Percentiles rank a stretch among this genome's conserved stretches.
Evolutionary conservation across 64 coral and sea anemone genomes (phyloP).

Genomic region (Porites australiensis): DNA sequence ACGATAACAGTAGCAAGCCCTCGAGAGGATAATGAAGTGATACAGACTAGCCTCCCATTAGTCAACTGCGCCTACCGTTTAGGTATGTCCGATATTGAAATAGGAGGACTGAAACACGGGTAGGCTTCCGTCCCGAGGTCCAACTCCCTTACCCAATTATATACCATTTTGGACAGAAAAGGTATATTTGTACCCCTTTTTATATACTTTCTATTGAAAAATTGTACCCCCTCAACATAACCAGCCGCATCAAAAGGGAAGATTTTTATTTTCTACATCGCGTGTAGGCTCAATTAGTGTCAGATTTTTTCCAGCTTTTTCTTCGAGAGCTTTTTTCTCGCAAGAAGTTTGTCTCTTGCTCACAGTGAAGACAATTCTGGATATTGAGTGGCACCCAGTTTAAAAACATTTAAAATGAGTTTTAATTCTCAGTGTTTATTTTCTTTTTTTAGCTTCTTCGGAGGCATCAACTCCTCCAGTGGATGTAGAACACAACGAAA

Average conservation of each 20-base stretch:
- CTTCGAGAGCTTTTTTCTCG: too few species aligned
- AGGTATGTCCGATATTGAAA: not conserved
- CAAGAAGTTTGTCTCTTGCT: too few species aligned
- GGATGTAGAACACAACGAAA: not conserved
- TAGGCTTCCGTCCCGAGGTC: too few species aligned
- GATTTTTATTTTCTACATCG: too few species aligned
- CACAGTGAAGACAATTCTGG: not conserved
- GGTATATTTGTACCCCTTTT: too few species aligned
- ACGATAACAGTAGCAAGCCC: not conserved
- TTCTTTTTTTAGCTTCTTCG: not conserved
- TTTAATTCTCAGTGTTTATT: not conserved
- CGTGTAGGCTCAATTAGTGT: too few species aligned
- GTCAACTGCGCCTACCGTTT: not conserved
- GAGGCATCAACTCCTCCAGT: conserved; percentile 19
- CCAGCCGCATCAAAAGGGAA: too few species aligned
- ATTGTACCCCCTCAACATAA: too few species aligned
- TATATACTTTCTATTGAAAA: too few species aligned
- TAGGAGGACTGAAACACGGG: not conserved
- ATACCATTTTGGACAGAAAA: too few species aligned
- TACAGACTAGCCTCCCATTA: not conserved
- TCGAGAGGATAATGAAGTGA: not conserved
- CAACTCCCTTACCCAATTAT: too few species aligned
- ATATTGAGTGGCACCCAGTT: not conserved
- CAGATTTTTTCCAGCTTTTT: too few species aligned
- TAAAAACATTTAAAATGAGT: not conserved